Evolutionary conservation across 1,140 invertebrate species (phyloP), one percentile per base, ranked within the genome.

Genomic region (Limonius californicus): DNA sequence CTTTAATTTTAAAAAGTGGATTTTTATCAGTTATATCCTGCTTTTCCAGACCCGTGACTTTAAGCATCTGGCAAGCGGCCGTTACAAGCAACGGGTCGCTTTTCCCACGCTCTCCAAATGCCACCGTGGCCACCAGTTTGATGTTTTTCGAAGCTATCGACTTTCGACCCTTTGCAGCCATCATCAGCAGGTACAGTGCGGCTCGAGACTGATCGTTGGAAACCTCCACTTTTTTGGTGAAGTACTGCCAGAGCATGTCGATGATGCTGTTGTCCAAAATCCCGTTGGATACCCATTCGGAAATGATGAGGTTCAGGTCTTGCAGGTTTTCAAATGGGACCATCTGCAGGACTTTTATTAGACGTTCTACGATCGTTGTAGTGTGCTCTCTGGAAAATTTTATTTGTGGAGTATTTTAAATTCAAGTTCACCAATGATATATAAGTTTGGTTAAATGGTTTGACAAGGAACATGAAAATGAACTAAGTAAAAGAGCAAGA

Each of bases 251-350:
- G 4, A 75, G 50, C 53, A 65, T 68, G 42, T 75, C 72, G 32
- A 75, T 72, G 11, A 76, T 62, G 23, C 56, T 61, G 56, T 75
- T 76, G 45, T 74, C 72, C 8, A 76, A 45, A 35, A 67, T 70
- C 20, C 70, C 70, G 63, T 72, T 68, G 0, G 54, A 16, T n/a
- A 64, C 61, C 73, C 73, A 76, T 23, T 71, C 66, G 0, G 69
- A 32, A n/a, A 76, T 61, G 19, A 76, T 69, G 8, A 57, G 32
- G 57, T 70, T 63, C 1, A 75, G 66, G 60, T 71, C 59, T n/a
- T 69, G 59, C 1, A 68, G 39, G 60, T 67, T 69, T 12, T 63
- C 45, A 19, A 59, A 43, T 2, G 69, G 59, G 1, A 72, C 47
- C 1, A 14, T 57, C 20, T 68, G 64, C 11, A 74, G 32, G 0